Conservation (phyloP, 1,140 invertebrate genomes). For the Pogonus chalceus region DNA sequence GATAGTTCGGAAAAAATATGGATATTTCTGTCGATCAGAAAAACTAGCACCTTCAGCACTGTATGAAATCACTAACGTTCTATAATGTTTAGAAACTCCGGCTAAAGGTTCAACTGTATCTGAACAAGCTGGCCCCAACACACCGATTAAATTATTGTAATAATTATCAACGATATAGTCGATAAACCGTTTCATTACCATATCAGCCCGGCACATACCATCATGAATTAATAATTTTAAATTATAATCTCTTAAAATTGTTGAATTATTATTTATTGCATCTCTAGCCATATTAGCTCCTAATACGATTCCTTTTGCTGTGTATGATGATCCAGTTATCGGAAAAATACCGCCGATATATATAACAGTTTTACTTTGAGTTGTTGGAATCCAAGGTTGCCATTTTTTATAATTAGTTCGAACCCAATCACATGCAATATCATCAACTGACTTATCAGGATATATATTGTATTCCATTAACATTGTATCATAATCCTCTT, state of each 20-base stretch:
- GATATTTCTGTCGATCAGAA: constrained; percentile 59
- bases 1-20: constrained; percentile 76
- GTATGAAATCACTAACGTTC: constrained; percentile 69
- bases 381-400: constrained; percentile 42
- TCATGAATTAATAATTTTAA: constrained; percentile 50
- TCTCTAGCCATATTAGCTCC: constrained; percentile 55
- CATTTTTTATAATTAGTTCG: constrained; percentile 19
- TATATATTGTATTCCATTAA: constrained; percentile 36
- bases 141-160: constrained; percentile 50
- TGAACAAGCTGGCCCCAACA: constrained; percentile 76
- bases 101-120: constrained; percentile 76
- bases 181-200: constrained; percentile 71
- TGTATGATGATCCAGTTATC: constrained; percentile 40
- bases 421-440: constrained; percentile 63
- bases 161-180: constrained; percentile 51
- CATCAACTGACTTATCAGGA: constrained; percentile 13
- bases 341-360: constrained; percentile 74
- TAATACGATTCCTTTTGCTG: constrained; percentile 48
- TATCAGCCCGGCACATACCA: constrained; percentile 63
- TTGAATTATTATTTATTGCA: constrained; percentile 52
- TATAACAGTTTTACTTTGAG: constrained; percentile 41
- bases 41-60: constrained; percentile 67
- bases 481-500: constrained; percentile 43
- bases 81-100: constrained; percentile 67
- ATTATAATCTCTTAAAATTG: constrained; percentile 51